These are phyloP conservation scores for Orchestes rusci DNA, from an alignment of 2,888 invertebrate genomes.

Conservation along the genomic window DNA sequence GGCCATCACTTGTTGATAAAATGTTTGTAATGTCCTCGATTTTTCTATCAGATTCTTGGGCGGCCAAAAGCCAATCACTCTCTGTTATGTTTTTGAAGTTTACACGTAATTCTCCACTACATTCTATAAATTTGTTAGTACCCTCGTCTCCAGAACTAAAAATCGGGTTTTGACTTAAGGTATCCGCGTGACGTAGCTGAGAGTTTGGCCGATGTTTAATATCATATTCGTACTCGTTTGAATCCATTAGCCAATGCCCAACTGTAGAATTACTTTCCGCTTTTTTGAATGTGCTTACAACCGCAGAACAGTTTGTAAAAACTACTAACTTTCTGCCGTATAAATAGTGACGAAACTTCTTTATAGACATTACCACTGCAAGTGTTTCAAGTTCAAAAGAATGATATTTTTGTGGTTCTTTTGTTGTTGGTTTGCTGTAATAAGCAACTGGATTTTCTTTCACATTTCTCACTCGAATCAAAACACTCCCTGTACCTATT, in stretches of 20 bases:
- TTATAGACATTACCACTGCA: not conserved
- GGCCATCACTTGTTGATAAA: constrained; percentile 1
- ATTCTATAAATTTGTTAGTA: not conserved
- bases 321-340: no score
- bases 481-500: constrained; percentile 14
- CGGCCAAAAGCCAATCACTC: constrained; percentile 5
- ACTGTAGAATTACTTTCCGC: constrained; percentile 13
- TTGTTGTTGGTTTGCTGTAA: constrained; percentile 30
- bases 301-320: constrained; percentile 5
- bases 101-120: not conserved
- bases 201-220: no score
- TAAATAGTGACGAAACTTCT: constrained; percentile 6
- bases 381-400: no score
- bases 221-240: constrained; percentile 10
- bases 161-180: constrained; percentile 12
- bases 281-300: constrained; percentile 5
- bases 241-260: constrained; percentile 13
- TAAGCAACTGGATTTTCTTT: constrained; percentile 29
- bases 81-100: constrained; percentile 5
- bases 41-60: not conserved
- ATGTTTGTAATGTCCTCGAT: not conserved
- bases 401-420: constrained; percentile 6
- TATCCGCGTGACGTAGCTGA: constrained; percentile 23
- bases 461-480: constrained; percentile 14
- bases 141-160: not conserved